Evolutionary conservation across 1,140 invertebrate genomes (phyloP), one percentile per base, ranked within the genome.

Genomic region (Muscidifurax raptorellus): DNA sequence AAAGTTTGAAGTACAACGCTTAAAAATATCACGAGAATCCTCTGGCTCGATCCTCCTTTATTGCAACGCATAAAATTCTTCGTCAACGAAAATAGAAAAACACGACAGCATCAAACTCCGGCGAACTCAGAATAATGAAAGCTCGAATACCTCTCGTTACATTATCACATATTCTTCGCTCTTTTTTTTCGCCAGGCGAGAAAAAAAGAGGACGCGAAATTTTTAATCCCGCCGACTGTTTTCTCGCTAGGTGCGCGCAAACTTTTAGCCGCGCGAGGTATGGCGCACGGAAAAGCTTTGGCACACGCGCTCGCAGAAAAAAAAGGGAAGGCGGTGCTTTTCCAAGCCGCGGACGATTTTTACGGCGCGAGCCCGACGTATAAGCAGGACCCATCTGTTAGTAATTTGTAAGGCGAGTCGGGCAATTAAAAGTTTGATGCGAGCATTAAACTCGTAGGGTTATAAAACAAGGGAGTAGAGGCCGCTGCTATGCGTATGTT

Each of bases 371-470:
- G 88, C 85, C 87, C 85, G 84, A 88, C 88, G 85, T 87, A 88
- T 89, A 89, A 84, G 86, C 87, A 84, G 87, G 79, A 88, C 85
- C 89, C 90, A 91, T 91, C 91, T 92, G 91, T 91, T 91, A 87
- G 90, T 90, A 92, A 92, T 92, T 91, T 92, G 90, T 90, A 92
- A 91, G 90, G 88, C 88, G 88, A 91, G 90, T 87, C 86, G 89
- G 87, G 90, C 90, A 92, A 92, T 92, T 92, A 92, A 92, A 92
- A 92, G 89, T 92, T 92, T 92, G 90, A 92, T 91, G 91, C 90
- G 90, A 89, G 87, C 90, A 92, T 91, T 92, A 92, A 92, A 92
- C 89, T 91, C 88, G 90, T 89, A 87, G 87, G 90, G 91, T 90
- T 91, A 89, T 92, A 92, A 92, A 91, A 90, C 90, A 88, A 88